phyloP scores from a whole-genome alignment of 2,113 vertebrate species.

The Polyodon spathula region DNA sequence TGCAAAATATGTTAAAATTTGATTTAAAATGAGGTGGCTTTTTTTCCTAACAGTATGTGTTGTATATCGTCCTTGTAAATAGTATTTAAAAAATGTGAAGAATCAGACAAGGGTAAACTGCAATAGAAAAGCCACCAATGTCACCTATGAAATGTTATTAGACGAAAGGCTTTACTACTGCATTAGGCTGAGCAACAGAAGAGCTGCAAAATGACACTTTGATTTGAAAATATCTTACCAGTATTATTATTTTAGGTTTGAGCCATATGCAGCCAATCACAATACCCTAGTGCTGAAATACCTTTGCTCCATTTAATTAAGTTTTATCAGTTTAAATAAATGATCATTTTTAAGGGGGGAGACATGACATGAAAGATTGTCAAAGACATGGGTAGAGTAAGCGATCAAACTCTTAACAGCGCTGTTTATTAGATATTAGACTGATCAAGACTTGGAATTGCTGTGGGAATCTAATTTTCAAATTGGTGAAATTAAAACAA shows the following conservation, averaged over 20 bases:
- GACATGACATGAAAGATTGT: too few species aligned
- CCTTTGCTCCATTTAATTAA: not conserved
- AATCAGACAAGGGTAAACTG: slow-evolving; percentile 45
- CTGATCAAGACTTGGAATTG: too few species aligned
- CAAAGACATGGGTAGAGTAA: too few species aligned
- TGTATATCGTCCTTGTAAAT: slow-evolving; percentile 41
- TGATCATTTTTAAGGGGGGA: too few species aligned
- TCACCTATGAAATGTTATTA: slow-evolving; percentile 48
- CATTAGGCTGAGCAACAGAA: slow-evolving; percentile 27
- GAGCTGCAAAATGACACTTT: slow-evolving; percentile 26
- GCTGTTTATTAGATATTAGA: too few species aligned
- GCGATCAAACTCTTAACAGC: too few species aligned
- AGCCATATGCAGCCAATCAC: slow-evolving; percentile 49
- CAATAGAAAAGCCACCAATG: slow-evolving; percentile 41
- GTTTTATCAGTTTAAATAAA: too few species aligned
- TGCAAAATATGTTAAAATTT: slow-evolving; percentile 49
- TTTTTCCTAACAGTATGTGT: slow-evolving; percentile 34
- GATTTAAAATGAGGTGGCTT: slow-evolving; percentile 50
- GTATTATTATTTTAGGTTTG: too few species aligned
- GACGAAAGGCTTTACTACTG: slow-evolving; percentile 44
- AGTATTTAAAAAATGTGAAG: slow-evolving; percentile 28
- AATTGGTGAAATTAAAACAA: too few species aligned
- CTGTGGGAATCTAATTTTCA: too few species aligned
- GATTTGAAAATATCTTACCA: too few species aligned
- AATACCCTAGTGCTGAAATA: not conserved